Evolutionary conservation across 2,113 vertebrate genomes (phyloP), one percentile per base, ranked within the genome.

Genomic region (Eurystomus gularis): DNA sequence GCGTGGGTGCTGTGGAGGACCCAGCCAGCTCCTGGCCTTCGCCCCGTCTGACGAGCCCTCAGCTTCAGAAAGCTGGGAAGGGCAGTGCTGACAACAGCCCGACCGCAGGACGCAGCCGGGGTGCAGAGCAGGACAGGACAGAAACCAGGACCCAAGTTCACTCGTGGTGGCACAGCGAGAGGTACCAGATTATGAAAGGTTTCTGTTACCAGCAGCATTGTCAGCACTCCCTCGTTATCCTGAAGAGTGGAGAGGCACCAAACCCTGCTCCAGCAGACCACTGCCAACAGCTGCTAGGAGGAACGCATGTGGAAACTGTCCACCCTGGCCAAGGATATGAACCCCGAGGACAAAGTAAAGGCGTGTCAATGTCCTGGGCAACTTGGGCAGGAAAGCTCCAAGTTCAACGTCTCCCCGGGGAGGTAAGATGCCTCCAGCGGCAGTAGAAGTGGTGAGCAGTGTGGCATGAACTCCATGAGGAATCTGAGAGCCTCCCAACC

Each of bases 61-160:
- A 23, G 77, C 29, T 37, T 68, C 2, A 2, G 26, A 24, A 8
- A 2, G 11, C 35, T 16, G 62, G 10, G 73, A 31, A 24, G 44
- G 44, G 7, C 31, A 2, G 25, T 2, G 37, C 48, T 3, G 1
- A 42, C 71, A 58, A 4, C 39, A 28, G 7, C 57, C 40, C 0
- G 1, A 2, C 17, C 8, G 4, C 2, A 1, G 44, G 54, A 55
- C 13, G 4, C 42, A 58, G 26, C 25, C 0, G 0, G 33, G 25
- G 24, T 12, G n/a, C 11, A 20, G 26, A 35, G 62, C 57, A 62
- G 39, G 28, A 51, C 49, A 4, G 72, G 42, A 26, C 12, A 25
- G 24, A n/a, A 49, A 48, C 1, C 3, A 40, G n/a, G 35, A 64
- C 10, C 20, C 35, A 24, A 8, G 39, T 4, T n/a, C 66, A 28